Base-by-base conservation (phyloP, 1,140 invertebrate species). In the Drosophila eugracilis region DNA sequence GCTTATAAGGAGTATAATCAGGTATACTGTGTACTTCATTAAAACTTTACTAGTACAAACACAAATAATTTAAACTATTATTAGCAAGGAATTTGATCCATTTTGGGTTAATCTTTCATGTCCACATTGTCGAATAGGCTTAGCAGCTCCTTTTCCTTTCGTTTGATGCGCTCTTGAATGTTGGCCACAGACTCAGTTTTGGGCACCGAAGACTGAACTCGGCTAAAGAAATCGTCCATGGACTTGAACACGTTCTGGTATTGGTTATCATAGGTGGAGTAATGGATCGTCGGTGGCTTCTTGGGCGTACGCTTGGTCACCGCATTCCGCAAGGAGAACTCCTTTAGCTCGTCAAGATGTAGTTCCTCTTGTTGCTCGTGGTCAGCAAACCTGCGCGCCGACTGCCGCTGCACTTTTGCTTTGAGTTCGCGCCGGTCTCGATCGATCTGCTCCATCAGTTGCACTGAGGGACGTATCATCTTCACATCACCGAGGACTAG, bases 191-290 rank as follows among this genome's bases (percentile, higher is more conserved):
- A 89, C 37, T 91, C 89, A 0, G 75, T 54, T 45, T 75, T 86
- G 5, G 78, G 89, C 7, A 86, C 49, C 1, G 42, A 45, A 7
- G 22, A 10, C 14, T 47, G 24, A 14, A 75, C 84, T 1, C 63
- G 70, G 5, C 39, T 60, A 36, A 90, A 72, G n/a, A 89, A 75
- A 49, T 90, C 84, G 39, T 91, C 89, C 89, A 91, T 91, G 2
- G 78, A 80, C 37, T 73, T 72, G 22, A 91, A 83, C 3, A 89
- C 65, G 22, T 71, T 86, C 37, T 58, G 55, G 37, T 58, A 62
- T 36, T 73, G 65, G 19, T 71, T 59, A 3, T 77, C 71, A 22
- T 54, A 77, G 2, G 10, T 50, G 10, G 50, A 32, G 17, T 67
- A 71, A 1, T 47, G 19, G 2, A 57, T 30, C 5, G 71, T 4